These are phyloP conservation scores for Boleophthalmus pectinirostris DNA, from an alignment of 2,113 vertebrate species.

Conservation along the genomic window DNA sequence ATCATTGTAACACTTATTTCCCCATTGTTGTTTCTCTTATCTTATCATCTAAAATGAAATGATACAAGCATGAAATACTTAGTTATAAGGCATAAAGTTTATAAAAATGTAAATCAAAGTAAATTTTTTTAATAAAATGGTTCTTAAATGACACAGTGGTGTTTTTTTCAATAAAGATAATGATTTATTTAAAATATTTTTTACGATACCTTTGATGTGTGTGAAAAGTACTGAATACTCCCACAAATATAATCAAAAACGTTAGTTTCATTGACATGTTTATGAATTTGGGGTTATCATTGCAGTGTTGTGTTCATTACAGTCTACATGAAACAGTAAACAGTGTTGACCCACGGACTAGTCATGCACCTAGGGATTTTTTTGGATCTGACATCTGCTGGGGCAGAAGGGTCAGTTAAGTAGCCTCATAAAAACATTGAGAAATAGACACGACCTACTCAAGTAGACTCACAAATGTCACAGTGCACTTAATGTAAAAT, in stretches of 20 bases:
- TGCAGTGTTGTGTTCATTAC: background rate
- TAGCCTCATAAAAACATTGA: conserved; percentile 44
- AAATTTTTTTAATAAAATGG: too few species aligned
- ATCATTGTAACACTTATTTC: too few species aligned
- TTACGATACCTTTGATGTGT: too few species aligned
- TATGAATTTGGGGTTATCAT: background rate
- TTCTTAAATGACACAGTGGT: too few species aligned
- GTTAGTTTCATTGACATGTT: background rate
- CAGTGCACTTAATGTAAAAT: conserved; percentile 38
- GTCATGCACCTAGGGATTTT: conserved; percentile 29
- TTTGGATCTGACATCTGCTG: conserved; percentile 58
- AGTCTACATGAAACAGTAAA: conserved; percentile 24
- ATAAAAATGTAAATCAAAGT: too few species aligned
- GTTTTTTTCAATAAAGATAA: too few species aligned
- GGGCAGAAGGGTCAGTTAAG: conserved; percentile 51
- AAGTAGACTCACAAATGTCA: conserved; percentile 36
- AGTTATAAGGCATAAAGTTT: too few species aligned
- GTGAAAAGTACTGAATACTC: too few species aligned
- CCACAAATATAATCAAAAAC: background rate
- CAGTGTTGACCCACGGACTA: conserved; percentile 27
- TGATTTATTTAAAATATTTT: too few species aligned
- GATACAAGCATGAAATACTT: too few species aligned
- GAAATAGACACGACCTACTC: conserved; percentile 32
- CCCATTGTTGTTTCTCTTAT: too few species aligned
- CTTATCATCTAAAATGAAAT: too few species aligned